Conservation (phyloP, 2,888 invertebrate genomes). For the Odontocolon sp. region DNA sequence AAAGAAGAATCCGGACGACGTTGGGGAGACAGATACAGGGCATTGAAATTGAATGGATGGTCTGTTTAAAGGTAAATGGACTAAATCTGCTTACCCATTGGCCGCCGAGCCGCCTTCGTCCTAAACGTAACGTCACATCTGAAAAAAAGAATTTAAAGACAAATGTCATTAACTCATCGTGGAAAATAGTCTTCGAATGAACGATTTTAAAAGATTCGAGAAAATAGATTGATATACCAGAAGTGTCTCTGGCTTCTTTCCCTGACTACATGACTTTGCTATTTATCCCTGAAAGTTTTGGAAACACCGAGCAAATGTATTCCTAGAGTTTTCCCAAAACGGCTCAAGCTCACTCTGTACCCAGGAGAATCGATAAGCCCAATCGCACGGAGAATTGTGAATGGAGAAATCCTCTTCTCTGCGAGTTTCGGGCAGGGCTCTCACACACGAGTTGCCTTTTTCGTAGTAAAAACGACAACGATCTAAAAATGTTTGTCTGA, state of each 20-base stretch:
- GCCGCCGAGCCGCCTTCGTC: conserved; percentile 69
- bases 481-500: conserved; percentile 37
- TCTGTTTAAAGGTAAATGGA: conserved; percentile 12
- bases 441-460: neutral
- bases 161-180: conserved; percentile 6
- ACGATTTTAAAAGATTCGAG: neutral
- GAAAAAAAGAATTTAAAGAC: conserved; percentile 60
- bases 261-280: neutral
- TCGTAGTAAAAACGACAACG: conserved; percentile 18
- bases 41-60: conserved; percentile 43
- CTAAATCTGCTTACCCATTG: conserved; percentile 72
- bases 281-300: conserved; percentile 16
- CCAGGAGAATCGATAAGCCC: conserved; percentile 45
- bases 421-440: neutral
- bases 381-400: conserved; percentile 36
- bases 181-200: neutral
- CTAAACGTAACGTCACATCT: conserved; percentile 67
- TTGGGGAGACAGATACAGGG: conserved; percentile 2
- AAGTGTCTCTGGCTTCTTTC: neutral
- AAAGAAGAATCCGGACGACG: neutral
- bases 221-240: neutral
- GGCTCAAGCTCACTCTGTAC: conserved; percentile 10
- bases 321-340: conserved; percentile 26
- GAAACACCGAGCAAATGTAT: conserved; percentile 15
- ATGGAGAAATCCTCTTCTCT: conserved; percentile 38